phyloP scores from a whole-genome alignment of 1,140 invertebrate species.

The Diachasmimorpha longicaudata region DNA sequence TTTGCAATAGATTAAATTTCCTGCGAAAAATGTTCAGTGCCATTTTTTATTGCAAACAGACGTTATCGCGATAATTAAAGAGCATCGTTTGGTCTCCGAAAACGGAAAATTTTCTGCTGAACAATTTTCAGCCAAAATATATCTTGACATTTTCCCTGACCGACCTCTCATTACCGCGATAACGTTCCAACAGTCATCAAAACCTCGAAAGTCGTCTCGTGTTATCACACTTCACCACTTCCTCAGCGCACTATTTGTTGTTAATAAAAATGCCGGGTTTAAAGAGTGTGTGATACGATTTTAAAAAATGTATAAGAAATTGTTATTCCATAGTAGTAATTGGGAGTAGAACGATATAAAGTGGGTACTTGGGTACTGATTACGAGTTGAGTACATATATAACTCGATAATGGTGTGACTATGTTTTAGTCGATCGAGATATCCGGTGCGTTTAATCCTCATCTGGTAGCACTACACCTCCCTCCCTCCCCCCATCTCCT shows the following conservation, averaged over 20 bases:
- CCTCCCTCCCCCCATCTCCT: neutral
- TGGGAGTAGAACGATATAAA: neutral
- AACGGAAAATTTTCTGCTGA: too few species aligned
- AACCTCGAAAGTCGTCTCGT: neutral
- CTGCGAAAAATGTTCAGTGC: too few species aligned
- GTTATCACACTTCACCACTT: neutral
- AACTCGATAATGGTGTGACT: conserved; percentile 2
- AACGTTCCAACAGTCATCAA: too few species aligned
- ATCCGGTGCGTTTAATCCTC: neutral
- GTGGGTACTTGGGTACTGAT: conserved; percentile 1
- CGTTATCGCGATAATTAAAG: too few species aligned
- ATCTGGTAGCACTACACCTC: neutral
- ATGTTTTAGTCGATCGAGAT: neutral
- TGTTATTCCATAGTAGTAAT: neutral
- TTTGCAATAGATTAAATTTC: too few species aligned
- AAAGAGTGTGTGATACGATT: neutral
- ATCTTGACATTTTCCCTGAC: too few species aligned
- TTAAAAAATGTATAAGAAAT: neutral
- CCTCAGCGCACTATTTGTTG: neutral
- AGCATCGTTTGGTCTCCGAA: too few species aligned
- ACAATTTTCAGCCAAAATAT: too few species aligned
- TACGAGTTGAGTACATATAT: neutral
- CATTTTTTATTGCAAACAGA: too few species aligned
- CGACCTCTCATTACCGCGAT: too few species aligned
- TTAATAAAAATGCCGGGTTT: neutral